Base-by-base conservation (phyloP, 2,888 invertebrate genomes). In the Monochamus alternatus region DNA sequence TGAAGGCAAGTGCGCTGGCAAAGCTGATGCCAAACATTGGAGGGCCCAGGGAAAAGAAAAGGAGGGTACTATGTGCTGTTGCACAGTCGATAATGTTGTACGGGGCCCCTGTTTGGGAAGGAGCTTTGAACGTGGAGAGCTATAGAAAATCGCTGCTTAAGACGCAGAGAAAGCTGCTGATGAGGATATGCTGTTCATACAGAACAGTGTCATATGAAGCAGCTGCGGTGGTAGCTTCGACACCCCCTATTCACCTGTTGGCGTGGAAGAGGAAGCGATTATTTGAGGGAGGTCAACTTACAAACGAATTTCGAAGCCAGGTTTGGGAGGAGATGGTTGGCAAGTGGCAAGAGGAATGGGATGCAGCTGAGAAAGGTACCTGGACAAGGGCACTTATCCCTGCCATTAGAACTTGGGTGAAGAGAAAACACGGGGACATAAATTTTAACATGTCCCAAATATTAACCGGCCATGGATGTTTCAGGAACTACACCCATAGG, bases 371-470 rank as follows among this genome's bases (percentile, higher is more conserved):
- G 2, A 38, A 38, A 38, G 38, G 38, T 43, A 65, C 68, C 14
- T 64, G 75, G 8, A 52, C 63, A 14, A 51, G 63, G 2, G 70
- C 65, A 0, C 8, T 67, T 0, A 32, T 74, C 62, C 69, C 63
- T 2, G 22, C 47, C 30, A 31, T 67, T 0, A 51, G 30, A 5
- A 9, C 30, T 1, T 74, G 74, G 74, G 3, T 38, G 8, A n/a
- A 62, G n/a, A 65, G 75, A 10, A 32, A 38, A 30, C 64, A 51
- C 30, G 60, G 32, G 30, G 60, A 12, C 3, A n/a, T n/a, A n/a
- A n/a, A n/a, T n/a, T n/a, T n/a, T n/a, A n/a, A n/a, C n/a, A 3
- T 63, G 8, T 30, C 64, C 31, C 59, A 59, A 9, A 8, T 59
- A 3, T 22, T 59, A 30, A 22, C 22, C 3, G 59, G 59, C 12